phyloP scores from a whole-genome alignment of 2,888 invertebrate species.

The Andricus curvator region DNA sequence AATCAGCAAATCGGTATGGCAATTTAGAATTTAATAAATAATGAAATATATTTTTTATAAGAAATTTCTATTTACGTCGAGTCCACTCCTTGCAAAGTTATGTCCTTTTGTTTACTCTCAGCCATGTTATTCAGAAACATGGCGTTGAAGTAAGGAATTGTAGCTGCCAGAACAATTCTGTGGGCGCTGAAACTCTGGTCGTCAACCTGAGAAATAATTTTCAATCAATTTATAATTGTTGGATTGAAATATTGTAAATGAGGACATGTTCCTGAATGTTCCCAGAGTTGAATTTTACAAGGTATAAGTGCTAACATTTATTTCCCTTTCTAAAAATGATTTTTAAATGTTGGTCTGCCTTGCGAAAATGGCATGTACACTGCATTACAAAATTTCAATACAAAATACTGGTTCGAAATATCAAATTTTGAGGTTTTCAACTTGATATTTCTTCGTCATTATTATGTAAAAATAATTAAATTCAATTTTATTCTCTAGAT shows the following conservation, averaged over 20 bases:
- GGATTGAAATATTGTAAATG: neutral
- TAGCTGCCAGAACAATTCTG: constrained; percentile 90
- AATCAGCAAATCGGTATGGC: constrained; percentile 13
- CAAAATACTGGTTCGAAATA: no score
- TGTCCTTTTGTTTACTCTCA: constrained; percentile 89
- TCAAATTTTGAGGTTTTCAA: no score
- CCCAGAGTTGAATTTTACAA: no score
- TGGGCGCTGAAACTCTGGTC: constrained; percentile 90
- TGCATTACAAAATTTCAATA: no score
- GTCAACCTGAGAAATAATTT: constrained; percentile 81
- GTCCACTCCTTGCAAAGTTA: constrained; percentile 90
- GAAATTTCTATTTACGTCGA: constrained; percentile 81
- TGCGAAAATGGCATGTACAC: no score
- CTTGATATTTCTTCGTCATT: no score
- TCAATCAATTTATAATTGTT: neutral
- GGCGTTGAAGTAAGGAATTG: constrained; percentile 93
- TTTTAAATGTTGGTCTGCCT: no score
- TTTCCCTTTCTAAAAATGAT: no score
- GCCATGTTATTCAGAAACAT: constrained; percentile 95
- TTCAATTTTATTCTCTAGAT: no score
- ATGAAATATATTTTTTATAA: neutral
- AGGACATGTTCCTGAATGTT: no score
- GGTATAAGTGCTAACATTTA: no score
- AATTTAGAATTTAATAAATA: constrained; percentile 1
- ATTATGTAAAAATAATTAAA: no score